Evolutionary conservation across 2,797 vertebrate species (phyloP), one percentile per base, ranked within the genome.

Genomic region (Enteromius trimaculatus): DNA sequence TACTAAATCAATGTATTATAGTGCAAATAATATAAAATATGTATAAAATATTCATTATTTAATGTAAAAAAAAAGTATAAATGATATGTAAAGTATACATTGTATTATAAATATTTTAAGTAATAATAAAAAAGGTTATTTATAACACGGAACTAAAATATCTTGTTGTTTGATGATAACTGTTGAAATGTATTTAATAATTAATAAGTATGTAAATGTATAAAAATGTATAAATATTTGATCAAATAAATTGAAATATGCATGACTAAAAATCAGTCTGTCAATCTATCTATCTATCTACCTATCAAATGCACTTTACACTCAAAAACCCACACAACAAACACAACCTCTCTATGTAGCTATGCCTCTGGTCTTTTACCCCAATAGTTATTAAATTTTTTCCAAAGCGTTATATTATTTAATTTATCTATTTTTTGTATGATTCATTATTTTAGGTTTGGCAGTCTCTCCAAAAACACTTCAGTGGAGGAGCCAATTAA

Each of bases 371-470:
- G n/a, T 39, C 19, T 68, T 66, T 66, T 62, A 29, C 26, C 23
- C 60, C 0, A 1, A n/a, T 23, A 13, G 53, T 23, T 11, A 11
- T 7, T 23, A 10, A 1, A 44, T 0, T 23, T 44, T 47, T 39
- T 1, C 11, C 1, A 14, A 74, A 21, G 76, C 81, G 85, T 51
- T 79, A 42, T 72, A 69, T 85, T 87, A 79, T 47, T 49, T 79
- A 19, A 86, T 92, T 82, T 90, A 65, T 90, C 93, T 92, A 4
- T 42, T 44, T 92, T 92, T 93, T 82, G 86, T 83, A 77, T 10
- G n/a, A 82, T 86, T 89, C 91, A 93, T 93, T 92, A 92, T 91
- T 90, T 89, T 79, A 90, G 75, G 84, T 85, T 92, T 92, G 91
- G 90, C 89, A 90, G 88, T 51, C 79, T 85, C 89, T 92, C 90